These are phyloP conservation scores for Callionymus lyra DNA, from an alignment of 2,113 vertebrate genomes.

Conservation along the genomic window DNA sequence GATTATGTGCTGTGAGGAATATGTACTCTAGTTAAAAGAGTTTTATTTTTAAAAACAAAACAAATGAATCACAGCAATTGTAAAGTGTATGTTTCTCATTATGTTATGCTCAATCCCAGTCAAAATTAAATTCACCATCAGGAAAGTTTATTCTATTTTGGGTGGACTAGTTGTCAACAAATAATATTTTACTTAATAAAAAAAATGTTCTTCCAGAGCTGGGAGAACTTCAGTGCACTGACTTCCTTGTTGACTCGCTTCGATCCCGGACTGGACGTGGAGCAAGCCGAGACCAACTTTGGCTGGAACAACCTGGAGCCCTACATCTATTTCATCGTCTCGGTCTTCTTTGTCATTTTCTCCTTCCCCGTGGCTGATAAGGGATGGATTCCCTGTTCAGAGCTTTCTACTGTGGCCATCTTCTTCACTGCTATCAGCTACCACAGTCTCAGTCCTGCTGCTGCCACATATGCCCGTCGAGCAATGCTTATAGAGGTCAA, in stretches of 20 bases:
- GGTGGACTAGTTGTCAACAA: too few species aligned
- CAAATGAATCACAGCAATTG: too few species aligned
- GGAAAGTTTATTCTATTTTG: too few species aligned
- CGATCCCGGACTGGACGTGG: constrained; percentile 86
- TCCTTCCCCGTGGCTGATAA: constrained; percentile 89
- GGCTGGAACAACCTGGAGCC: constrained; percentile 95
- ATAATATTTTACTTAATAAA: too few species aligned
- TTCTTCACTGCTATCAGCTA: constrained; percentile 91
- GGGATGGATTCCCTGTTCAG: constrained; percentile 89
- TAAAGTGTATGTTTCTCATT: too few species aligned
- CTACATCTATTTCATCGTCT: constrained; percentile 84
- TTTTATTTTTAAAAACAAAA: too few species aligned
- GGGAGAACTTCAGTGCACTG: constrained; percentile 87
- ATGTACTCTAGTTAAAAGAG: too few species aligned
- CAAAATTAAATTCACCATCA: too few species aligned
- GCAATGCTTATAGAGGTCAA: constrained; percentile 81
- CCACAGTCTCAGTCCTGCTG: constrained; percentile 77
- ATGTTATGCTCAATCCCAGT: too few species aligned
- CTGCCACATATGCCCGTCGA: constrained; percentile 73
- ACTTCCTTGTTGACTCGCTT: constrained; percentile 84
- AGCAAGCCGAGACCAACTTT: constrained; percentile 91
- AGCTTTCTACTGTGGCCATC: constrained; percentile 79
- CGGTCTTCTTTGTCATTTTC: constrained; percentile 88
- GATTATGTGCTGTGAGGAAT: too few species aligned
- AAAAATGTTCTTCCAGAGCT: constrained; percentile 50